Evolutionary conservation across 1,140 invertebrate species (phyloP), one percentile per base, ranked within the genome.

Genomic region (Orchestia grillus): DNA sequence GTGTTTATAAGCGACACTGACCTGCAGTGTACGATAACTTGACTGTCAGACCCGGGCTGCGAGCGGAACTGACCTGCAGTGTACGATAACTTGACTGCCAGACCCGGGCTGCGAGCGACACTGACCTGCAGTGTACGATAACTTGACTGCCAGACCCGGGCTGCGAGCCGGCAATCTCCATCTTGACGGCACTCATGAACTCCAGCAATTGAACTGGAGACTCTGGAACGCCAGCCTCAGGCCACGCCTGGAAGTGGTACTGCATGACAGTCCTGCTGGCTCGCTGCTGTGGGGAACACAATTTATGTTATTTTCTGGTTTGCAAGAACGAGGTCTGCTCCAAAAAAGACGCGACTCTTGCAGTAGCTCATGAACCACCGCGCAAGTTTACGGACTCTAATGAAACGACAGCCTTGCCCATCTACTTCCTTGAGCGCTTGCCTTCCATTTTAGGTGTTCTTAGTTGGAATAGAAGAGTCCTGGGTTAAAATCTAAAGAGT

Each of bases 91-190:
- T 4, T 47, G 92, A 16, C 44, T 42, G 44, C 23, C 15, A 15
- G 92, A 1, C 3, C 15, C 92, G 41, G 92, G 8, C 15, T 91
- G 88, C 6, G 43, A 44, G 43, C 40, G 43, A 42, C 11, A 77
- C 28, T 77, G 62, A 94, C 92, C 92, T 94, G 92, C 92, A 94
- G 36, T 94, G 92, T 19, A 94, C 92, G 40, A 47, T 19, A 6
- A 94, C 44, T 4, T 47, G 92, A 16, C 44, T 42, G 44, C 23
- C 15, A 15, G 92, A 1, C 3, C 15, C 92, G 41, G 92, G 8
- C 15, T 91, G 88, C 6, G 43, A 44, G 43, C 40, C 36, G 4
- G 40, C 88, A 8, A 87, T 8, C 8, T 1, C 44, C 6, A 44
- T 94, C 44, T 94, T 94, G 44, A 94, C 92, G 8, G 43, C 92